phyloP scores from a whole-genome alignment of 2,113 vertebrate genomes.

The Tyto alba region DNA sequence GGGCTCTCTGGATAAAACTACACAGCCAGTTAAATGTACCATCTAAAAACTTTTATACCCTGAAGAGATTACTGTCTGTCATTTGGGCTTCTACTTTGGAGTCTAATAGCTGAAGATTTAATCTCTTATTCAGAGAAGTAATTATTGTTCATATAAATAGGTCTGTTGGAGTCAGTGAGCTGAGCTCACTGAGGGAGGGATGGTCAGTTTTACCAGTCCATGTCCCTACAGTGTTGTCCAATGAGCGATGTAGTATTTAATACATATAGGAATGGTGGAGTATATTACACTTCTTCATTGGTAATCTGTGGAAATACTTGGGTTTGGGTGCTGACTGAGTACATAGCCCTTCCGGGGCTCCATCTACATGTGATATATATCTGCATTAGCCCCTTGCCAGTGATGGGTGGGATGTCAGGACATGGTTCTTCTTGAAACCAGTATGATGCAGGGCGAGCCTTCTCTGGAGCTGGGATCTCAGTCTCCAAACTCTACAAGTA shows the following conservation, averaged over 20 bases:
- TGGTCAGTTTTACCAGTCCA: not conserved
- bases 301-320: not conserved
- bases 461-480: not conserved
- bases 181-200: not conserved
- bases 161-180: conserved; percentile 30
- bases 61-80: conserved; percentile 25
- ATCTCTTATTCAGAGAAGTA: conserved; percentile 30
- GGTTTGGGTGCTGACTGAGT: not conserved
- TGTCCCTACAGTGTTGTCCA: not conserved
- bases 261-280: not conserved
- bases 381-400: not conserved
- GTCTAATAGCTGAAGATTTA: conserved; percentile 21
- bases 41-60: conserved; percentile 1
- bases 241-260: not conserved
- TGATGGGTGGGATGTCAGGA: not conserved
- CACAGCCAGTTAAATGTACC: not conserved
- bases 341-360: not conserved
- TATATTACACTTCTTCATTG: not conserved
- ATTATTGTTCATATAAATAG: conserved; percentile 35
- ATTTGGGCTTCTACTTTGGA: conserved; percentile 11
- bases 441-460: not conserved
- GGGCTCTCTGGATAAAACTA: not conserved
- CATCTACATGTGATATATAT: accelerated
- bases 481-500: not conserved
- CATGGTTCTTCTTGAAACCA: not conserved